Evolutionary conservation across 2,113 vertebrate species (phyloP), one percentile per base, ranked within the genome.

Genomic region (Corythornis madagascariensis): DNA sequence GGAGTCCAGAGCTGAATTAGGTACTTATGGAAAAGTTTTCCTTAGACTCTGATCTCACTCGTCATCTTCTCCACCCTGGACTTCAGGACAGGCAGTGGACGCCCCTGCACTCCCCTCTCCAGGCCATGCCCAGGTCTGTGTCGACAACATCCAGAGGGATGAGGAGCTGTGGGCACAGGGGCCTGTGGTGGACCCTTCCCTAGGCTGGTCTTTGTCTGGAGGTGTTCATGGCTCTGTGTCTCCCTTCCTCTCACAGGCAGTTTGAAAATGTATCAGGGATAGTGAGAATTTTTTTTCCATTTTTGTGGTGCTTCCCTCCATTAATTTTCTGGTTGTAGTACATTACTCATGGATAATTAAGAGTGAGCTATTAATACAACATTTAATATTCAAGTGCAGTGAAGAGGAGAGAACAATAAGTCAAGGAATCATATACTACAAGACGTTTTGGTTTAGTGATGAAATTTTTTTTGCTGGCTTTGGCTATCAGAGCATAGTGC

Each of bases 321-420:
- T 98, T 98, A 98, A 98, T 98, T 97, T 96, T 94, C 61, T 81
- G 96, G 97, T 96, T 89, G 90, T 97, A 97, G 96, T 97, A 97
- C 97, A 98, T 98, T 97, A 97, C 97, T 98, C 97, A 98, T 97
- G 97, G 97, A 97, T 97, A 98, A 98, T 98, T 98, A 98, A 97
- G 97, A 97, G 96, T 92, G 97, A 97, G 97, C 97, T 97, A 98
- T 98, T 98, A 97, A 98, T 97, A 97, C 97, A 97, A 97, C 96
- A 97, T 97, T 98, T 97, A 97, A 98, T 97, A 98, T 97, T 97
- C 97, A 97, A 97, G 97, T 96, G 97, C 97, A 96, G 95, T 12
- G 66, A 93, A 97, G 96, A 97, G 96, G 91, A 98, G 97, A 97
- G 97, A 96, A 94, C 95, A 80, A 90, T 97, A 97, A 97, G 97